Conservation (phyloP, 2,888 invertebrate species). For the Phaedon cochleariae region DNA sequence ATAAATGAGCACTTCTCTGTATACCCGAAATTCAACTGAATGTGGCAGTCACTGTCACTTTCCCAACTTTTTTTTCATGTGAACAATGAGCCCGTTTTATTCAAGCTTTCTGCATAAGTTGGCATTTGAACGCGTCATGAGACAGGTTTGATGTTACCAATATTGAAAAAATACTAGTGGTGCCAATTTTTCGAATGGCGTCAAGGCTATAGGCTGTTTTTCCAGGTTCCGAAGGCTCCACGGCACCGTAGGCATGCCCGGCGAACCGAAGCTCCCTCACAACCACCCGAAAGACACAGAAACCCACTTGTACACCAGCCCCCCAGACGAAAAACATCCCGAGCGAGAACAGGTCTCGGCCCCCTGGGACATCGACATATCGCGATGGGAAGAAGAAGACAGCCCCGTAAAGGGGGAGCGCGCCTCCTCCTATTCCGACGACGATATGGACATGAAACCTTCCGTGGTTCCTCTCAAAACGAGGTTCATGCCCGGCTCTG, state of each 20-base stretch:
- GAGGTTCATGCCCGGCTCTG: slow-evolving; percentile 11
- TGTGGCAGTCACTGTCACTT: no score
- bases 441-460: slow-evolving; percentile 3
- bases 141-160: no score
- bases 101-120: no score
- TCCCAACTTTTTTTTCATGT: no score
- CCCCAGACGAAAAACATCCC: slow-evolving; percentile 2
- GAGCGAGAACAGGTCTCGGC: not conserved
- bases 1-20: no score
- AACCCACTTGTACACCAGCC: not conserved
- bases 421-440: not conserved
- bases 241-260: slow-evolving; percentile 68
- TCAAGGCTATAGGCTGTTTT: no score
- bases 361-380: slow-evolving; percentile 29
- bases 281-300: slow-evolving; percentile 26
- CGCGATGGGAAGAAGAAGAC: slow-evolving; percentile 18
- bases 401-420: not conserved
- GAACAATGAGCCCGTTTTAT: no score
- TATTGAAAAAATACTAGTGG: no score
- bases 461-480: not conserved
- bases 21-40: no score
- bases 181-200: no score
- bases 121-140: no score
- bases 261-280: slow-evolving; percentile 62
- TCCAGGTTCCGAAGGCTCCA: slow-evolving; percentile 66